Base-by-base conservation (phyloP, 2,888 invertebrate species). In the Chalcis sispes region DNA sequence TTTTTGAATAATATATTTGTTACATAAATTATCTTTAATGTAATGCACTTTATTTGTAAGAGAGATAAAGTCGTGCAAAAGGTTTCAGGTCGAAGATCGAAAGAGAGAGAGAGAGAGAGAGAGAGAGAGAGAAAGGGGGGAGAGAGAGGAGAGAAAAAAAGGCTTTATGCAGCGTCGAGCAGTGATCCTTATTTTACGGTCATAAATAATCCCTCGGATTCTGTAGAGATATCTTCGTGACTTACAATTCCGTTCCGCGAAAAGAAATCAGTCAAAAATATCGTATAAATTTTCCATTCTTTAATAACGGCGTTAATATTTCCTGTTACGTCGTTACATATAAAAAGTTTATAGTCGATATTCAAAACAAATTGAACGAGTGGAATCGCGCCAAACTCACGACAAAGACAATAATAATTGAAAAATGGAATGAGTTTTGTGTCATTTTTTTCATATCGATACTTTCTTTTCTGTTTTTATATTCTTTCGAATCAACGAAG, bases 191-290 rank as follows among this genome's bases (percentile, higher is more conserved):
- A 61, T 61, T 72, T 71, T 36, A 48, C 25, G 67, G 48, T 23
- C 71, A 59, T 77, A 77, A 74, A 77, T 75, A 77, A 77, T 72
- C 50, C 64, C 15, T 29, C 42, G 72, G 58, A 75, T 71, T 64
- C 75, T 48, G 42, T 8, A 59, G 65, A 52, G 66, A 67, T n/a
- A n/a, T 66, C 54, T 61, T 77, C 71, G 70, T 73, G 71, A 74
- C 71, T 66, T 42, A 46, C 32, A 48, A 59, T 62, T 72, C 15
- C 62, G 18, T 27, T 61, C 27, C 25, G 42, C 36, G n/a, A 48
- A 67, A 70, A 73, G 72, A 73, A 65, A 77, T 77, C 72, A 73
- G 65, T 59, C 59, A 59, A 77, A 70, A 20, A 15, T 25, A 64
- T 32, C 58, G 50, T 32, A 64, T 69, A 70, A 75, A 64, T 58